Evolutionary conservation across 1,140 invertebrate species (phyloP).

Genomic region (Drosophila gunungcola): DNA sequence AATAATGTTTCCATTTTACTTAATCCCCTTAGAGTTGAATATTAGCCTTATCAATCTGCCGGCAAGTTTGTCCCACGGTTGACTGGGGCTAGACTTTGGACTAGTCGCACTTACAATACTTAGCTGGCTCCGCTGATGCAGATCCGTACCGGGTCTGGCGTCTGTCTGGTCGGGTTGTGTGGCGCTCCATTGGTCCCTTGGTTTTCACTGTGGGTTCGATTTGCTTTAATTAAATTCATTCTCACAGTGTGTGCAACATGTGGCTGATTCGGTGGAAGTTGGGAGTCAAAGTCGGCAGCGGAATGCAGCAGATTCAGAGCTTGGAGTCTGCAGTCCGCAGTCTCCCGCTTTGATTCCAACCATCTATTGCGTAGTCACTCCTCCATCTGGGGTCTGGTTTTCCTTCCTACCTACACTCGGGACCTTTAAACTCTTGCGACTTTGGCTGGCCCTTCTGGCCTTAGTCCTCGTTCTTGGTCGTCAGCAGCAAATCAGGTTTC

Average conservation of each 20-base stretch:
- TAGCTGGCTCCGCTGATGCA: neutral
- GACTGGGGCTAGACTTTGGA: conserved; percentile 63
- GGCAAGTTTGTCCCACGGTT: conserved; percentile 38
- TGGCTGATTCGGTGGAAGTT: conserved; percentile 51
- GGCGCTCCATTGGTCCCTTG: conserved; percentile 76
- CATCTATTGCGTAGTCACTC: conserved; percentile 58
- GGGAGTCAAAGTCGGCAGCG: conserved; percentile 25
- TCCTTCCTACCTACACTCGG: conserved; percentile 58
- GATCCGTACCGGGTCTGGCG: conserved; percentile 27
- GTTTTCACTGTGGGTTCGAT: conserved; percentile 36
- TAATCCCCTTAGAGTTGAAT: neutral
- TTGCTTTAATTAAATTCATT: conserved; percentile 81
- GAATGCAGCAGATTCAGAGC: conserved; percentile 55
- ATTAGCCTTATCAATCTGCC: neutral
- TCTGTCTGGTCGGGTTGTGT: conserved; percentile 34
- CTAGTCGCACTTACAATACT: conserved; percentile 55
- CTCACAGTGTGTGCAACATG: conserved; percentile 82
- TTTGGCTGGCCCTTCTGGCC: conserved; percentile 23
- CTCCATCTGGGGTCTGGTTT: conserved; percentile 32
- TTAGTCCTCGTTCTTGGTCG: conserved; percentile 46
- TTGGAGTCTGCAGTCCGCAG: conserved; percentile 7
- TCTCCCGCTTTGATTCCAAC: conserved; percentile 21
- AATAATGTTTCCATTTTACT: no score
- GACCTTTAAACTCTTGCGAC: conserved; percentile 75
- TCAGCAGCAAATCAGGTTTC: conserved; percentile 70